phyloP scores from a whole-genome alignment of 37 sponge, comb jelly and placozoan species.

The Bolinopsis microptera region DNA sequence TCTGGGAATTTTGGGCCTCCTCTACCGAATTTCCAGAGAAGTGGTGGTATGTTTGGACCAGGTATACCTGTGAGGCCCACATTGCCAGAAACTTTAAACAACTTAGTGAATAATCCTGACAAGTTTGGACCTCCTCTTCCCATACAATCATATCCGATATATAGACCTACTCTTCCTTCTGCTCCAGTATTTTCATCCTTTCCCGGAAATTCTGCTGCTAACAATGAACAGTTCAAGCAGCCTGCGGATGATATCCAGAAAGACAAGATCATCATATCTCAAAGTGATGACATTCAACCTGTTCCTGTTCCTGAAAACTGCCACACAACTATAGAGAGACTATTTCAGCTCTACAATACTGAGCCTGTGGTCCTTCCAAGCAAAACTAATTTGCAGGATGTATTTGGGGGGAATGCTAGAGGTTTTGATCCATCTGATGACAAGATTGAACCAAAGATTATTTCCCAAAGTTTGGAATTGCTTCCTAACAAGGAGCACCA shows the following conservation, averaged over 20 bases:
- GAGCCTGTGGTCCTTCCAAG: neutral
- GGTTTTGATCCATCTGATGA: slow-evolving; percentile 37
- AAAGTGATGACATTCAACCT: neutral
- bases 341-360: neutral
- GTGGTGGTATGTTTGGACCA: neutral
- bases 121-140: slow-evolving; percentile 16
- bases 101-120: neutral
- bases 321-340: slow-evolving; percentile 29
- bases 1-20: neutral
- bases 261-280: neutral
- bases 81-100: neutral
- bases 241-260: neutral
- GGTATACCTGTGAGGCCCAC: neutral
- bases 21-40: neutral
- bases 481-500: neutral
- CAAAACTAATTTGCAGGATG: neutral
- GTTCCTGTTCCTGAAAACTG: slow-evolving; percentile 17
- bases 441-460: neutral
- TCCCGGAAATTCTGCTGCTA: neutral
- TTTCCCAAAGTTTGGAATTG: neutral
- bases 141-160: neutral
- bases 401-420: slow-evolving; percentile 15
- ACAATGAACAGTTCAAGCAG: no score
- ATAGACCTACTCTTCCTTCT: slow-evolving; percentile 27
- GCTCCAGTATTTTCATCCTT: slow-evolving; percentile 10